A percentile compares a stretch with the other conserved stretches of the same genome.
Conservation (phyloP, 2,113 vertebrate species). For the Pygoscelis antarcticus region DNA sequence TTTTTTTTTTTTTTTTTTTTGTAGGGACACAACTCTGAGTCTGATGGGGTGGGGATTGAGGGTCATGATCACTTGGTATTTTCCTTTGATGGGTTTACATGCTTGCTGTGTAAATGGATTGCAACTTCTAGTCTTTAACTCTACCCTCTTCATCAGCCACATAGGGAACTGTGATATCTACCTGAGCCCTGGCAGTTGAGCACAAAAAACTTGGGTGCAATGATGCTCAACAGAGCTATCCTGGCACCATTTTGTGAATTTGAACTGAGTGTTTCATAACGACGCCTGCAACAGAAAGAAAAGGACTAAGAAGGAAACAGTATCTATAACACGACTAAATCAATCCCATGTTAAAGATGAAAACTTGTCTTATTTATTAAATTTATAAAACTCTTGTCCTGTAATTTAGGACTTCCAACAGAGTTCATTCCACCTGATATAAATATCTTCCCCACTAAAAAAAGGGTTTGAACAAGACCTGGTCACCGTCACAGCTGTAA, state of each 20-base stretch:
- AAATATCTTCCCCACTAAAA: background rate
- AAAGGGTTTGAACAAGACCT: background rate
- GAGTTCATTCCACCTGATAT: background rate
- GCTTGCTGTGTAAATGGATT: background rate
- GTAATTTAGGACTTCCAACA: background rate
- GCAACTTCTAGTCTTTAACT: background rate
- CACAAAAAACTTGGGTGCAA: background rate
- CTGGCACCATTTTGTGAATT: background rate
- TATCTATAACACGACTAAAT: background rate
- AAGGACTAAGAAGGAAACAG: background rate
- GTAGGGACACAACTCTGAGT: background rate
- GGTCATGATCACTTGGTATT: background rate
- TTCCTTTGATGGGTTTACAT: background rate
- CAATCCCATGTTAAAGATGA: background rate
- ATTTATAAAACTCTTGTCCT: background rate
- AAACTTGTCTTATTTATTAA: background rate
- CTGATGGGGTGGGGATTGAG: background rate
- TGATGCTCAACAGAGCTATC: background rate
- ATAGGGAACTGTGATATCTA: background rate
- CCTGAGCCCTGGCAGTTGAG: background rate
- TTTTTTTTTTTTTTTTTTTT: background rate
- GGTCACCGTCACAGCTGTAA: background rate
- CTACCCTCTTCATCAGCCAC: background rate
- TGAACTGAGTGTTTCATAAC: background rate
- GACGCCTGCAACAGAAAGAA: background rate